Percentiles rank a stretch among this genome's conserved stretches.
These are phyloP conservation scores for Cynodonichthys magdalenae DNA, from an alignment of 2,797 vertebrate species.

Conservation along the genomic window DNA sequence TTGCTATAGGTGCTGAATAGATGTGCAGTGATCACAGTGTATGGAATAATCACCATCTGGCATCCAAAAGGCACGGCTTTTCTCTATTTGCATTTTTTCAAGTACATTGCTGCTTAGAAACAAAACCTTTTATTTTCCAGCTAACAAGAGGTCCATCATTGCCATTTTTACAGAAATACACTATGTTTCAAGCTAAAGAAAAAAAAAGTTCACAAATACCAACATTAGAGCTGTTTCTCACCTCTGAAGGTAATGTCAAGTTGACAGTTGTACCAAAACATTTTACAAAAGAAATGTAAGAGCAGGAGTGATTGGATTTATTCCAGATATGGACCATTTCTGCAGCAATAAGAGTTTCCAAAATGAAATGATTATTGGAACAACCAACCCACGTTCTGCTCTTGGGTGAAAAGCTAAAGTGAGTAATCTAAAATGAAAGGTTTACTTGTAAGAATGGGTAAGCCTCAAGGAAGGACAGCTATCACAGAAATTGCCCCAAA, in stretches of 20 bases:
- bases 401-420: too few relatives aligned
- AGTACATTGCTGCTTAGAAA: neutral
- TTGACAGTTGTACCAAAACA: neutral
- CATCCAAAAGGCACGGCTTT: neutral
- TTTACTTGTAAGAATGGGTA: too few relatives aligned
- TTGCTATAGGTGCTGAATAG: constrained; percentile 36
- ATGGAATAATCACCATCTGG: constrained; percentile 28
- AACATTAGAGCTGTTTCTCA: too few relatives aligned
- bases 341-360: neutral
- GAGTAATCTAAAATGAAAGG: too few relatives aligned
- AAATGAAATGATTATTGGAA: neutral
- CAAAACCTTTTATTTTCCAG: neutral
- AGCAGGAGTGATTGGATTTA: neutral
- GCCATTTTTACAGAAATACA: too few relatives aligned
- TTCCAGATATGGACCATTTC: neutral
- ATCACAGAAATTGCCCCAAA: neutral
- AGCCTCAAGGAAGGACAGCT: too few relatives aligned
- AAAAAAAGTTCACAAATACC: too few relatives aligned
- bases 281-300: neutral
- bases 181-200: too few relatives aligned
- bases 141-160: too few relatives aligned
- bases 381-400: neutral
- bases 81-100: constrained; percentile 27
- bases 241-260: neutral
- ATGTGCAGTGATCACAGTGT: constrained; percentile 37